phyloP scores from a whole-genome alignment of 2,797 vertebrate species.

The Darevskia mixta region DNA sequence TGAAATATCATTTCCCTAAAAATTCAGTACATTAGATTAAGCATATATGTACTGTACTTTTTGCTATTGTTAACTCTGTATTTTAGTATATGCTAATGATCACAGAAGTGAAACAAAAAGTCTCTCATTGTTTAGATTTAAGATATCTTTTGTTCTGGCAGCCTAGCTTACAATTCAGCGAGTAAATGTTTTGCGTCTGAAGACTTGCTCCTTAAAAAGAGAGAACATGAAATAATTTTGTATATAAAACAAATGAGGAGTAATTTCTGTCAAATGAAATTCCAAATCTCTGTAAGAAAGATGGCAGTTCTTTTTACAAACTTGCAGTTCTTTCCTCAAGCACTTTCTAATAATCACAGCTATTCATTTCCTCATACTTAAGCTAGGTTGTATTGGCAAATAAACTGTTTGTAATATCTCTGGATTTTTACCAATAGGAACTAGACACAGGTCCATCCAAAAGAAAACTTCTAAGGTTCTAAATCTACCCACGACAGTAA shows the following conservation, averaged over 20 bases:
- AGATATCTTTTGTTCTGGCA: conserved; percentile 22
- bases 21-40: neutral
- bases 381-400: neutral
- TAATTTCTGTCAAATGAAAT: neutral
- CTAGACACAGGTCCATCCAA: neutral
- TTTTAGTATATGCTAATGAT: conserved; percentile 17
- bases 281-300: neutral
- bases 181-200: conserved; percentile 37
- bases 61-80: neutral
- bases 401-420: neutral
- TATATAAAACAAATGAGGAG: conserved; percentile 20
- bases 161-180: conserved; percentile 9
- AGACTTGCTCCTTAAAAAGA: conserved; percentile 14
- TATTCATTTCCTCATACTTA: conserved; percentile 29
- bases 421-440: conserved; percentile 15
- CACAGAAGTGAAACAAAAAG: conserved; percentile 27
- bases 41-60: neutral
- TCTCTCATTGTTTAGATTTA: conserved; percentile 17
- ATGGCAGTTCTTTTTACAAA: neutral
- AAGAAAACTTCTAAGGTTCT: neutral
- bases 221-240: neutral
- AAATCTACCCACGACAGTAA: conserved; percentile 6
- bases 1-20: neutral
- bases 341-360: conserved; percentile 6
- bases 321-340: neutral